Percentiles rank a stretch among this genome's conserved stretches.
Conservation (phyloP, 2,888 invertebrate genomes). For the Galeopsomyia nigrocyanea region DNA sequence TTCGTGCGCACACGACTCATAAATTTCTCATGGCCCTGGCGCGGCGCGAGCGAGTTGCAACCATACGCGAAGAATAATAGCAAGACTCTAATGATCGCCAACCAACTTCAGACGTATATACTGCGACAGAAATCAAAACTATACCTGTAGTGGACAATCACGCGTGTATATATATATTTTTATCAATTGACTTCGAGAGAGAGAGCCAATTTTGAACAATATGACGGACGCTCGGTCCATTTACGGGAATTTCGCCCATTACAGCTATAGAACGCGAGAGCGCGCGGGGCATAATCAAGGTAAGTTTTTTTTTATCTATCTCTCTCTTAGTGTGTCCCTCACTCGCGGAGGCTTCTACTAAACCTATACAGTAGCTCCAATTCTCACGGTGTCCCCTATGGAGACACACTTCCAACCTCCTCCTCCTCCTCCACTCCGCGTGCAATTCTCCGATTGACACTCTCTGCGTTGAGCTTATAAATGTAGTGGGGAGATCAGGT, state of each 20-base stretch:
- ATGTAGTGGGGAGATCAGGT: conserved; percentile 20
- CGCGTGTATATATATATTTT: conserved; percentile 31
- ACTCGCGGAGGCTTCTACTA: conserved; percentile 28
- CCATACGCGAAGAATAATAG: neutral
- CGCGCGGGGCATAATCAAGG: conserved; percentile 64
- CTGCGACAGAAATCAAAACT: conserved; percentile 1
- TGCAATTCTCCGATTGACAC: conserved; percentile 8
- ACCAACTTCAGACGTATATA: neutral
- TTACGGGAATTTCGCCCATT: conserved; percentile 66
- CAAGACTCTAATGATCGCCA: conserved; percentile 12
- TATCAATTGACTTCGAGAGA: conserved; percentile 9
- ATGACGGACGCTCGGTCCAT: conserved; percentile 56
- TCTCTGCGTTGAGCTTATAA: neutral
- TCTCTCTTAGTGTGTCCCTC: conserved; percentile 46
- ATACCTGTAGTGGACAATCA: neutral
- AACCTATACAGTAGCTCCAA: conserved; percentile 57
- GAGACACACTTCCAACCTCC: conserved; percentile 34
- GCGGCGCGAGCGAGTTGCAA: neutral
- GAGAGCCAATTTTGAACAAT: conserved; percentile 33
- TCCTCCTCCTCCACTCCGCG: neutral
- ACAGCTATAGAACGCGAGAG: conserved; percentile 54
- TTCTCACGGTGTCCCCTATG: conserved; percentile 67
- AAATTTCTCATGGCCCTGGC: conserved; percentile 25
- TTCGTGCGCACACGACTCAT: conserved; percentile 4
- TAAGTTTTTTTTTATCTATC: conserved; percentile 65